Evolutionary conservation across 2,113 vertebrate species (phyloP).

Genomic region (Microcebus griseorufus): DNA sequence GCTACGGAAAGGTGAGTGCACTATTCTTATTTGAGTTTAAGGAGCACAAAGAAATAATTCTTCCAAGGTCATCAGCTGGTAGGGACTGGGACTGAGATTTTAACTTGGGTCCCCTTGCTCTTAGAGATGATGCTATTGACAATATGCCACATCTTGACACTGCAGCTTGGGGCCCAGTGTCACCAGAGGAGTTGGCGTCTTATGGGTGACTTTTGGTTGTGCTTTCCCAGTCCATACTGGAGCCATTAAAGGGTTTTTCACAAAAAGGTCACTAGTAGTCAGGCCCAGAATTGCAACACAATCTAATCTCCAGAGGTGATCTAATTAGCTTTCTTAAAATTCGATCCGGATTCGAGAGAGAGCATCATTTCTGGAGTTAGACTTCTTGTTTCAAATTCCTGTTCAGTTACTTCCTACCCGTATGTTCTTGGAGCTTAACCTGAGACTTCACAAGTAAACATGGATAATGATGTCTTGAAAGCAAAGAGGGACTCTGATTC

Average conservation of each 20-base stretch:
- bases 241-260: neutral
- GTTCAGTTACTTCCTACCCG: neutral
- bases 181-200: neutral
- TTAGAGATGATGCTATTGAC: rapidly evolving
- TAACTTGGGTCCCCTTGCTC: neutral
- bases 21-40: neutral
- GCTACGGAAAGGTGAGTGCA: rapidly evolving
- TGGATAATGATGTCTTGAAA: neutral
- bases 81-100: neutral
- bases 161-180: neutral
- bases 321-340: neutral
- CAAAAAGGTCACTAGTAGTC: neutral
- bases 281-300: neutral
- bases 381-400: neutral
- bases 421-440: neutral
- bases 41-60: neutral
- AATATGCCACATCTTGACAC: too few relatives aligned
- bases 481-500: neutral
- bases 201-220: neutral
- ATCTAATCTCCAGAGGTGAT: neutral
- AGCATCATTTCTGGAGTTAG: neutral
- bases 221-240: neutral
- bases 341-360: neutral
- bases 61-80: neutral
- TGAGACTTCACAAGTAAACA: neutral